Conservation (phyloP, 2,888 invertebrate genomes). For the Drosophila formosana region DNA sequence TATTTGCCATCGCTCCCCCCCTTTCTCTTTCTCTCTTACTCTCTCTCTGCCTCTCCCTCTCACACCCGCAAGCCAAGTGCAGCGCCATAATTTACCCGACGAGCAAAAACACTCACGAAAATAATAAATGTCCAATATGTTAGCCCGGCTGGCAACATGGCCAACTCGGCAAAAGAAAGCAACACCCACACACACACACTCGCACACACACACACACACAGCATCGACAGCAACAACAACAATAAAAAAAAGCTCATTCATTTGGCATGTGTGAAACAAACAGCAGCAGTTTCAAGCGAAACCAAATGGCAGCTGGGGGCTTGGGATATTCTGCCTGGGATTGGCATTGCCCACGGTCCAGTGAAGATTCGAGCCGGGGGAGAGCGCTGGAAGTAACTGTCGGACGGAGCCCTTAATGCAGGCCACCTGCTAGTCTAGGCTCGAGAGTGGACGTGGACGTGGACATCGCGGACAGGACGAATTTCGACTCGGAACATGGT, state of each 20-base stretch:
- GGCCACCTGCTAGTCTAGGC: constrained; percentile 74
- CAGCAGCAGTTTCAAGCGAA: constrained; percentile 43
- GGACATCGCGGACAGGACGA: constrained; percentile 19
- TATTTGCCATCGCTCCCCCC: constrained; percentile 5
- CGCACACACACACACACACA: constrained; percentile 53
- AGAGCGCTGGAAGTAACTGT: constrained; percentile 38
- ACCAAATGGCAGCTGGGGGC: constrained; percentile 13
- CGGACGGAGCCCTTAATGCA: constrained; percentile 31
- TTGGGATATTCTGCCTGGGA: neutral
- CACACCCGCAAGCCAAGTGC: constrained; percentile 18
- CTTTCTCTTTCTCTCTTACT: neutral
- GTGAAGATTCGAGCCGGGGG: constrained; percentile 34
- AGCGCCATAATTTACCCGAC: constrained; percentile 73
- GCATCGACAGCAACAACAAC: constrained; percentile 43
- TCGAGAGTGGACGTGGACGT: constrained; percentile 35
- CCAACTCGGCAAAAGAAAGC: constrained; percentile 62
- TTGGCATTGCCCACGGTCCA: constrained; percentile 33
- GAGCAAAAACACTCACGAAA: constrained; percentile 80
- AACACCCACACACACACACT: constrained; percentile 41
- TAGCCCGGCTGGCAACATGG: constrained; percentile 70
- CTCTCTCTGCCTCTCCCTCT: neutral
- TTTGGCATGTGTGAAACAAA: constrained; percentile 78
- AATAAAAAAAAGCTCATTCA: constrained; percentile 65
- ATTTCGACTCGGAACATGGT: constrained; percentile 60
- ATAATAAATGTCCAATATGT: constrained; percentile 82